Evolutionary conservation across 2,113 vertebrate species (phyloP).

Genomic region (Himantopus leucocephalus): DNA sequence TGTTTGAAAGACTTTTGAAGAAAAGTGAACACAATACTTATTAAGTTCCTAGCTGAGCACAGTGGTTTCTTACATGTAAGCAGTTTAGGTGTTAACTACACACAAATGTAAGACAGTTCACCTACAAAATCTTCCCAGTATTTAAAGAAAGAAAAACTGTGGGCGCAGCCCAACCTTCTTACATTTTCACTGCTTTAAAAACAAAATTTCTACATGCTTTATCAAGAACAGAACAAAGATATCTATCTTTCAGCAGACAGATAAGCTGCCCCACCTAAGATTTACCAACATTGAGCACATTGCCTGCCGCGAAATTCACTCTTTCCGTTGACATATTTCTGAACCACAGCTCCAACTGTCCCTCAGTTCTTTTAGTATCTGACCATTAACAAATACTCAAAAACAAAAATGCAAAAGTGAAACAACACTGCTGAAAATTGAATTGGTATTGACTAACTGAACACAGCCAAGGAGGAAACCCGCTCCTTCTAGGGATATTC

Average conservation of each 20-base stretch:
- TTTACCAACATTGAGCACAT: not conserved
- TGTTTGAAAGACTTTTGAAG: not conserved
- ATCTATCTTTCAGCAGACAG: not conserved
- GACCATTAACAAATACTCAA: no score
- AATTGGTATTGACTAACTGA: no score
- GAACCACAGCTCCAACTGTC: no score
- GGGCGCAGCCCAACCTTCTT: not conserved
- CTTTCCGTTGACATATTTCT: no score
- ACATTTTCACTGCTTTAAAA: not conserved
- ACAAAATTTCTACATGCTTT: not conserved
- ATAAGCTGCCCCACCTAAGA: not conserved
- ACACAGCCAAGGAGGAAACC: no score
- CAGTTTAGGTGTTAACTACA: not conserved
- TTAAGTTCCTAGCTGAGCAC: not conserved
- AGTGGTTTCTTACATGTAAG: not conserved
- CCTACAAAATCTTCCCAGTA: not conserved
- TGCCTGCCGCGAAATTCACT: not conserved
- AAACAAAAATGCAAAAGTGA: no score
- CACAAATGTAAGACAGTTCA: not conserved
- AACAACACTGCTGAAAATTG: no score
- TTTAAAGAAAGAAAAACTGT: not conserved
- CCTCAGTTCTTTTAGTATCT: no score
- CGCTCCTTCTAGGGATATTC: no score
- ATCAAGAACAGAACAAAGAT: not conserved
- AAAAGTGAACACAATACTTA: not conserved